Percentiles rank a stretch among this genome's conserved stretches.
These are phyloP conservation scores for Sitta europaea DNA, from an alignment of 2,113 vertebrate species.

Conservation along the genomic window DNA sequence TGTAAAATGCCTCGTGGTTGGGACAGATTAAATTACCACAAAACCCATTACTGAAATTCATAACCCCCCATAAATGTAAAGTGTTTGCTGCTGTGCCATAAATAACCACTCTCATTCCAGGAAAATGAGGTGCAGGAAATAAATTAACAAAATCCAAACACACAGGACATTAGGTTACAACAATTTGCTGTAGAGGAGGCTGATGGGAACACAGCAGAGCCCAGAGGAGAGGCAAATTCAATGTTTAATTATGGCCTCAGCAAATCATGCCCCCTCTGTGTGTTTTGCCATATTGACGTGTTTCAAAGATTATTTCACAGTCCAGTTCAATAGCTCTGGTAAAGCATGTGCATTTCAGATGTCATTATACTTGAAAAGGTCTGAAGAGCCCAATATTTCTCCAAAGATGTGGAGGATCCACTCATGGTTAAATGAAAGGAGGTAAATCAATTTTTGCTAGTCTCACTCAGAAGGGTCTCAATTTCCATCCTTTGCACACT, in stretches of 20 bases:
- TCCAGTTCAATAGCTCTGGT: not conserved
- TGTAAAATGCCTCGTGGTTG: constrained; percentile 78
- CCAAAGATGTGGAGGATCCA: constrained; percentile 1
- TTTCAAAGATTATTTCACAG: constrained; percentile 19
- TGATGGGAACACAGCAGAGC: constrained; percentile 55
- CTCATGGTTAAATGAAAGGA: not conserved
- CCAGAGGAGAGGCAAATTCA: constrained; percentile 55
- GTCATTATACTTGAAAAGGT: constrained; percentile 30
- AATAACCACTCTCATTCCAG: constrained; percentile 75
- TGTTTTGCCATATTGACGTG: constrained; percentile 41
- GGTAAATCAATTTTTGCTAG: not conserved
- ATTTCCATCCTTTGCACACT: not conserved
- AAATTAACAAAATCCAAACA: constrained; percentile 79
- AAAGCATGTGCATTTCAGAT: constrained; percentile 12
- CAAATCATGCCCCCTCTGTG: constrained; percentile 61
- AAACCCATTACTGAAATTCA: constrained; percentile 79
- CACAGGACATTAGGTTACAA: constrained; percentile 72
- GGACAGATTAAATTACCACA: constrained; percentile 80
- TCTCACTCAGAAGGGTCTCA: not conserved
- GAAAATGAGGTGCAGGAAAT: constrained; percentile 76
- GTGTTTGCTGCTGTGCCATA: constrained; percentile 72
- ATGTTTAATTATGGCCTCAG: constrained; percentile 65
- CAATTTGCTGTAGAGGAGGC: constrained; percentile 59
- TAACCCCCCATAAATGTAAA: constrained; percentile 80
- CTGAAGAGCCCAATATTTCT: constrained; percentile 44